Evolutionary conservation across 2,797 vertebrate species (phyloP).

Genomic region (Ciconia nigra): DNA sequence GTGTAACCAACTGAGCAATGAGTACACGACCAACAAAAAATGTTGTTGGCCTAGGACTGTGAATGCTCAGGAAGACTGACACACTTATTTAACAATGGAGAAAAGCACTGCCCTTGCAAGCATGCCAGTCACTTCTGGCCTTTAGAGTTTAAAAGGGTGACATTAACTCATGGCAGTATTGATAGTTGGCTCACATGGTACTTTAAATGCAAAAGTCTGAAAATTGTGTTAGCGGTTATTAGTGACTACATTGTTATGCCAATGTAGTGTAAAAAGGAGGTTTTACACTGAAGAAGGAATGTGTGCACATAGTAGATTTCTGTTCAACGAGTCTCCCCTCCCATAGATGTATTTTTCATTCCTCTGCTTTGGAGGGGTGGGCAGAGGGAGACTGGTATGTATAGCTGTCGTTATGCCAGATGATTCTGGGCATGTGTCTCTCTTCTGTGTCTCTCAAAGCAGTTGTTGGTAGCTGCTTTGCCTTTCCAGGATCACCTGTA

Average conservation of each 20-base stretch:
- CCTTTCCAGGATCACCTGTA: neutral
- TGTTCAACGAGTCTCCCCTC: neutral
- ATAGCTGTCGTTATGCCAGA: neutral
- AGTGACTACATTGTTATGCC: neutral
- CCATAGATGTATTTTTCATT: neutral
- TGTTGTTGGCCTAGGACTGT: neutral
- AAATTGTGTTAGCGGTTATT: neutral
- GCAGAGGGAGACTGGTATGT: neutral
- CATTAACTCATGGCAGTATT: neutral
- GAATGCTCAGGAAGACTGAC: neutral
- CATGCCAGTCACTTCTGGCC: neutral
- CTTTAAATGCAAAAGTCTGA: neutral
- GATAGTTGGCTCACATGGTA: neutral
- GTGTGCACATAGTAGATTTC: neutral
- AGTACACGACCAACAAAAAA: neutral
- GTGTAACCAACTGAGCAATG: neutral
- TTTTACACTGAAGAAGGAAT: neutral
- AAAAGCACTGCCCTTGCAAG: neutral
- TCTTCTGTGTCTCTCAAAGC: neutral
- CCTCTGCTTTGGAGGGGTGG: neutral
- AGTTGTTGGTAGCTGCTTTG: neutral
- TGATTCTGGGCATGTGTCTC: neutral
- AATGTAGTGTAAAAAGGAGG: neutral
- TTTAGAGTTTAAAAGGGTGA: neutral
- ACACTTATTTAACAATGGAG: neutral